These are phyloP conservation scores for Bembecia ichneumoniformis DNA, from an alignment of 2,888 invertebrate species.

Conservation along the genomic window DNA sequence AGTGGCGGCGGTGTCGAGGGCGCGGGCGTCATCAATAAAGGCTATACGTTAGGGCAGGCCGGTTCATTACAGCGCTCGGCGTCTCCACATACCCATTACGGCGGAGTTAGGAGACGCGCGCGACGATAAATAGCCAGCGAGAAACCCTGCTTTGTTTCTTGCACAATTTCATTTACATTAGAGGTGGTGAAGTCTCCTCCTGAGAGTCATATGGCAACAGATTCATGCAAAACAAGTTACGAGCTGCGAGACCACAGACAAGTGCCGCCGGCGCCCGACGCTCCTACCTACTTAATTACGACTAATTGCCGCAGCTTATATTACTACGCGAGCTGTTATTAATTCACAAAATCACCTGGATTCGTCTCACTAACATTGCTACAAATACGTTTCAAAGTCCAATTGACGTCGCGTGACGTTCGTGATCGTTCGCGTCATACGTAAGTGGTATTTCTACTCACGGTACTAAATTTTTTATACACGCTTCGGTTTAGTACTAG, in stretches of 20 bases:
- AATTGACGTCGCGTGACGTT: no score
- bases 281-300: conserved; percentile 62
- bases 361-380: conserved; percentile 19
- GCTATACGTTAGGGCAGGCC: conserved; percentile 59
- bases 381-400: neutral
- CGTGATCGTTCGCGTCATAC: no score
- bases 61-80: conserved; percentile 57
- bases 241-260: conserved; percentile 48
- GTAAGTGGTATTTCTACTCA: no score
- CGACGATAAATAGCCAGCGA: conserved; percentile 63
- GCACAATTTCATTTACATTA: conserved; percentile 71
- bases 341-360: conserved; percentile 41
- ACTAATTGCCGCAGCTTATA: conserved; percentile 63
- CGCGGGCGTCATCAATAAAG: conserved; percentile 61
- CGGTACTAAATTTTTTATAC: no score
- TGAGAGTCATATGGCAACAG: conserved; percentile 61
- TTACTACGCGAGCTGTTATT: conserved; percentile 42
- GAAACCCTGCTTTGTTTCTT: conserved; percentile 65
- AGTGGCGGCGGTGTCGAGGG: conserved; percentile 40
- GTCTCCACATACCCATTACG: conserved; percentile 63
- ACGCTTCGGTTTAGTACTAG: no score
- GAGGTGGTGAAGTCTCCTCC: conserved; percentile 59
- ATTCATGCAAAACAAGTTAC: conserved; percentile 67
- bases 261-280: conserved; percentile 33
- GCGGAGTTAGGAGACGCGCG: conserved; percentile 61